Evolutionary conservation across 1,140 invertebrate genomes (phyloP).

Genomic region (Scaptomyza montana): DNA sequence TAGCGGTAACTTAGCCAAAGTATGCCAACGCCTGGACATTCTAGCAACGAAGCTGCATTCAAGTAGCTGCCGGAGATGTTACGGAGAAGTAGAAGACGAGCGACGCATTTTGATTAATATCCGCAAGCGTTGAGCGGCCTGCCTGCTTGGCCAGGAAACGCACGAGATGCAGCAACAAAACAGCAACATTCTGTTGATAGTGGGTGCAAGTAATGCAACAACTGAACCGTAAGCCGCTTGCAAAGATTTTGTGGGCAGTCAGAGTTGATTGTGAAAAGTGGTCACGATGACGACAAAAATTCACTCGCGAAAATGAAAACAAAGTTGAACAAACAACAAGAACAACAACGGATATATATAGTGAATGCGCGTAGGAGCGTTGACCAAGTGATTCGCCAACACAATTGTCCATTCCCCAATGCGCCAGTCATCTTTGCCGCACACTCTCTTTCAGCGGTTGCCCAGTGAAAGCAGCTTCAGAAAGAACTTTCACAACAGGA

Average conservation of each 20-base stretch:
- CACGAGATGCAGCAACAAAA: conserved; percentile 19
- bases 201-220: conserved; percentile 52
- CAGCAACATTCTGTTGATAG: conserved; percentile 12
- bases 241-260: conserved; percentile 62
- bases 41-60: conserved; percentile 7
- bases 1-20: conserved; percentile 64
- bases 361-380: conserved; percentile 5
- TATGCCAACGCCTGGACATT: conserved; percentile 51
- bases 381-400: conserved; percentile 17
- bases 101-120: conserved; percentile 75
- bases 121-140: conserved; percentile 58
- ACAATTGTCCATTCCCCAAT: conserved; percentile 31
- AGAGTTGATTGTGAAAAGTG: conserved; percentile 75
- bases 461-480: conserved; percentile 46
- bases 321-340: conserved; percentile 54
- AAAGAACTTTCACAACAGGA: conserved; percentile 59
- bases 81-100: conserved; percentile 17
- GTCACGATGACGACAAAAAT: conserved; percentile 77
- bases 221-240: conserved; percentile 54
- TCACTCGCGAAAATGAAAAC: conserved; percentile 79
- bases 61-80: conserved; percentile 21
- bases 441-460: background rate
- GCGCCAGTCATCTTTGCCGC: background rate
- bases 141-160: conserved; percentile 21
- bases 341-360: background rate